These are phyloP conservation scores for Panorpa germanica DNA, from an alignment of 2,888 invertebrate genomes.

Conservation along the genomic window DNA sequence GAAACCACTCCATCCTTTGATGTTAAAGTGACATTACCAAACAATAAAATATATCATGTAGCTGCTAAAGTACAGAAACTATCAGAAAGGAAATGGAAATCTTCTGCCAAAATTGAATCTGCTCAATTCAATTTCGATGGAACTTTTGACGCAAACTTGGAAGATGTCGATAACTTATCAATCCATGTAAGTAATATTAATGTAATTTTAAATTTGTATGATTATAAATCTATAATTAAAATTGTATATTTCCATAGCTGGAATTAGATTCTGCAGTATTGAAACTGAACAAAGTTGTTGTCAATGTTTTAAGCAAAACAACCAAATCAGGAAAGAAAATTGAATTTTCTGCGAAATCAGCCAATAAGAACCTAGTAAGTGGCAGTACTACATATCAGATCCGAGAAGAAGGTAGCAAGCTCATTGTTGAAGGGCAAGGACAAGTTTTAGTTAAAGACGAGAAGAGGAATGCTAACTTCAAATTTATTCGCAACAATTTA, in stretches of 20 bases:
- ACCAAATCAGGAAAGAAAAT: slow-evolving; percentile 42
- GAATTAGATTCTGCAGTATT: slow-evolving; percentile 42
- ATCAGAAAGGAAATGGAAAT: too few species aligned
- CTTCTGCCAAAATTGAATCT: slow-evolving; percentile 29
- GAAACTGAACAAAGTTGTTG: slow-evolving; percentile 39
- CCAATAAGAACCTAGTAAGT: slow-evolving; percentile 42
- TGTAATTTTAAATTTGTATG: too few species aligned
- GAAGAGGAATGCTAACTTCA: slow-evolving; percentile 51
- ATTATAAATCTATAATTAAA: too few species aligned
- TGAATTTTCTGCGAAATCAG: slow-evolving; percentile 39
- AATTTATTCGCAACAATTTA: slow-evolving; percentile 43
- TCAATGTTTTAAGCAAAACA: too few species aligned
- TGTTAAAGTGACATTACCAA: slow-evolving; percentile 32
- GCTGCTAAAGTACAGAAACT: slow-evolving; percentile 24
- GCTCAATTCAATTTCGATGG: slow-evolving; percentile 32
- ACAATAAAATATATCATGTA: slow-evolving; percentile 18
- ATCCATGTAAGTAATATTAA: too few species aligned
- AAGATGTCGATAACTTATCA: slow-evolving; percentile 41
- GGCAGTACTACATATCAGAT: slow-evolving; percentile 53
- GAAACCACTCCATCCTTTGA: slow-evolving; percentile 34
- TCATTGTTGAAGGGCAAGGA: slow-evolving; percentile 57
- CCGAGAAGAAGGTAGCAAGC: slow-evolving; percentile 49
- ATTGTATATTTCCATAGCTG: too few species aligned
- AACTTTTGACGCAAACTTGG: slow-evolving; percentile 31
- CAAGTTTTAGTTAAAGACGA: slow-evolving; percentile 48